A percentile compares a stretch with the other conserved stretches of the same genome.
phyloP scores from a whole-genome alignment of 1,140 invertebrate genomes.

The Teleogryllus occipitalis region DNA sequence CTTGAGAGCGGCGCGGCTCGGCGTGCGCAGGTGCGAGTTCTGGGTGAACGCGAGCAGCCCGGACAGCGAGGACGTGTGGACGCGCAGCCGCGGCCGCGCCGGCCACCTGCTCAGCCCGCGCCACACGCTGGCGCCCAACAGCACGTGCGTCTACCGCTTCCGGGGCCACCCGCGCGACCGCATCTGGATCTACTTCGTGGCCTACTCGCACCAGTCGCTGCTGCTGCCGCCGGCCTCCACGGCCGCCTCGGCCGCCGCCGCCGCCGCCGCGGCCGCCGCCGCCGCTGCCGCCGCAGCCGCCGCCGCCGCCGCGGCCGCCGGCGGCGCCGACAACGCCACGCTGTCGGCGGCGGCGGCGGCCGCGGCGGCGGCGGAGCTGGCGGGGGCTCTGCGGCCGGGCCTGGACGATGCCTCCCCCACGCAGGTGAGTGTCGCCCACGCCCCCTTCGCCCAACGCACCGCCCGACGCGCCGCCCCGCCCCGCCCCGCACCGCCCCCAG shows the following conservation, averaged over 20 bases:
- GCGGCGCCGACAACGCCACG: too few relatives aligned
- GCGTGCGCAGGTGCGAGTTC: constrained; percentile 52
- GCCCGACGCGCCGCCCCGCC: too few relatives aligned
- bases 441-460: too few relatives aligned
- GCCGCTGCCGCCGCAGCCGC: too few relatives aligned
- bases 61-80: constrained; percentile 35
- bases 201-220: constrained; percentile 54
- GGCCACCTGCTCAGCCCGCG: constrained; percentile 65
- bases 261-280: not conserved
- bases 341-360: too few relatives aligned
- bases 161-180: constrained; percentile 65
- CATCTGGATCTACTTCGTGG: constrained; percentile 81
- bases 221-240: constrained; percentile 19
- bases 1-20: not conserved
- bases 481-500: too few relatives aligned
- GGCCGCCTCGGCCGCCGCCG: not conserved
- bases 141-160: constrained; percentile 78
- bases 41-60: constrained; percentile 57
- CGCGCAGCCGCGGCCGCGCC: constrained; percentile 39
- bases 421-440: too few relatives aligned
- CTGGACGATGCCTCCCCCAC: too few relatives aligned
- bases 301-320: too few relatives aligned
- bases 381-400: too few relatives aligned
- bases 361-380: too few relatives aligned
- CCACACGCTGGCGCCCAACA: constrained; percentile 74